These are phyloP conservation scores for Nomia melanderi DNA, from an alignment of 1,140 invertebrate species.

Conservation along the genomic window DNA sequence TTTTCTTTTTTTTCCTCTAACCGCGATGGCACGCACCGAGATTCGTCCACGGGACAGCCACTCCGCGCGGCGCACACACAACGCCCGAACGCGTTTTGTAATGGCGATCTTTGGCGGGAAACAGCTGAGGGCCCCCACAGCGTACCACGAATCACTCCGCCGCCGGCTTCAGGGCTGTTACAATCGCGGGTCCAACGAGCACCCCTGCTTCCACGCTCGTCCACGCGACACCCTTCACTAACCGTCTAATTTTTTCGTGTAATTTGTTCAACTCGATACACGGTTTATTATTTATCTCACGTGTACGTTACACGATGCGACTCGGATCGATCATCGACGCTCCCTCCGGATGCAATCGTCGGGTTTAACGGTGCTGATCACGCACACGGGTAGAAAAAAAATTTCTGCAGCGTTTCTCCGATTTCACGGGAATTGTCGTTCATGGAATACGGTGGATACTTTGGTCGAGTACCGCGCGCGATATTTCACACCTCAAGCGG, in stretches of 20 bases:
- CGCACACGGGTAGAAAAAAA: too few relatives aligned
- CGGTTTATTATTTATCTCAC: neutral
- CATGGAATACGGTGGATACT: neutral
- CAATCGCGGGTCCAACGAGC: neutral
- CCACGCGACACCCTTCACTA: slow-evolving; percentile 26
- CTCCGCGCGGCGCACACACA: slow-evolving; percentile 70
- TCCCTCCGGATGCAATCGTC: too few relatives aligned
- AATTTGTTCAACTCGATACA: neutral
- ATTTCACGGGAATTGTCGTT: neutral
- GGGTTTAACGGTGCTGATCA: neutral
- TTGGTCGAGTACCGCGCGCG: too few relatives aligned
- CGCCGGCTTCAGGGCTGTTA: slow-evolving; percentile 71
- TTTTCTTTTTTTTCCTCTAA: slow-evolving; percentile 26
- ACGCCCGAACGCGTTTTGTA: slow-evolving; percentile 80
- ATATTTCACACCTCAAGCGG: neutral
- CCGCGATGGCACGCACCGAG: slow-evolving; percentile 53
- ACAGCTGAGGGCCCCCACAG: slow-evolving; percentile 83
- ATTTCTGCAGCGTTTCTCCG: neutral
- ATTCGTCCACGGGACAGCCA: slow-evolving; percentile 69
- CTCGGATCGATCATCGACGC: neutral
- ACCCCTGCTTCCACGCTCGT: neutral
- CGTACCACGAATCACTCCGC: slow-evolving; percentile 79
- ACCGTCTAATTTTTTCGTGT: neutral
- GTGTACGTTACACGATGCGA: neutral
- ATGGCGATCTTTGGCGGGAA: slow-evolving; percentile 85